Base-by-base conservation (phyloP, 2,888 invertebrate genomes). In the Formica aserva region DNA sequence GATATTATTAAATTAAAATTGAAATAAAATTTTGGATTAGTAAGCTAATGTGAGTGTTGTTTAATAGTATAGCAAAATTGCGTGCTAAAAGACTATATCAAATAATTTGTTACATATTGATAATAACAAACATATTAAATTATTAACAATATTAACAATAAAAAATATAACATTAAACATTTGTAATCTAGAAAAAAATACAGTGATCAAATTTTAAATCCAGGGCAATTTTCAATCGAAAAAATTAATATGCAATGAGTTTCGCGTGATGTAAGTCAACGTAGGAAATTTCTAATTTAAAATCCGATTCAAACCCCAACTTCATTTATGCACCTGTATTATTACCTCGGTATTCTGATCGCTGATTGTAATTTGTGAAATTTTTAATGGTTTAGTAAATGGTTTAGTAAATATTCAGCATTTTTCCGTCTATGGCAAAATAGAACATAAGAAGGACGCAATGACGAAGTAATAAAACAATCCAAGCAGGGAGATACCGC, bases 371-470 rank as follows among this genome's bases (percentile, higher is more conserved):
- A 26, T 26, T 26, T 66, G 38, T 52, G 55, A 66, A 55, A 77
- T 77, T 26, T 77, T 55, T 77, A 66, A 77, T 66, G 76, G 22
- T 13, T 38, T 22, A 13, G 66, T 52, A 29, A 66, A 77, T 66
- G 76, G 22, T 13, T 38, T 22, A 13, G 66, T 52, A 29, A 52
- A 77, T 48, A 52, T 38, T 66, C 26, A 66, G 26, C 13, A 66
- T 76, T 66, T 69, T 75, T 65, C 52, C 48, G 48, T n/a, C n/a
- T n/a, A 41, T 63, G 8, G 18, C 26, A 52, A 82, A 80, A 81
- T 32, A 78, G 74, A 83, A 80, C 82, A 76, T 82, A 45, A 85
- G 69, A 75, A 66, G 11, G 63, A 77, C 72, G 57, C 66, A 65
- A 77, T 38, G 76, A 77, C 66, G 52, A 66, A n/a, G 52, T 77